phyloP scores from a whole-genome alignment of 2,888 invertebrate species.

The Diaperis boleti region DNA sequence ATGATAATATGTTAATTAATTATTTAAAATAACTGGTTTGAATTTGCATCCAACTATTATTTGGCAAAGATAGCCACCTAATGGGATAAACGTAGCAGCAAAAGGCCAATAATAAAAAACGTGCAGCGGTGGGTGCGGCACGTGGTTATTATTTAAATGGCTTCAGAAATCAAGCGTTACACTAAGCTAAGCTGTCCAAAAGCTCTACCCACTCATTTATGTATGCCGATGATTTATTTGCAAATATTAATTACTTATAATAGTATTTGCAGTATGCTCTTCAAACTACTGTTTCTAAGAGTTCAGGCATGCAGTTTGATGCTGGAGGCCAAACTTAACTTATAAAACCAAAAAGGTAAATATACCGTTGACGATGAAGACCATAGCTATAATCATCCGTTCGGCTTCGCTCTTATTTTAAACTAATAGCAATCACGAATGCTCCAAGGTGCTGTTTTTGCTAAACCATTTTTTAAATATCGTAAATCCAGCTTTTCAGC shows the following conservation, averaged over 20 bases:
- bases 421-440: neutral
- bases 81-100: neutral
- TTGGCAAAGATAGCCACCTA: conserved; percentile 7
- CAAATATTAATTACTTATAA: too few relatives aligned
- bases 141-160: conserved; percentile 14
- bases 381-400: conserved; percentile 22
- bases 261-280: too few relatives aligned
- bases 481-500: neutral
- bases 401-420: conserved; percentile 8
- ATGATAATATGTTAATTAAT: conserved; percentile 34
- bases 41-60: neutral
- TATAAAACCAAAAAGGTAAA: conserved; percentile 5
- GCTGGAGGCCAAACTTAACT: conserved; percentile 16
- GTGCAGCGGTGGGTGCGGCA: conserved; percentile 7
- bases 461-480: neutral
- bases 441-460: neutral
- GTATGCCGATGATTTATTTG: conserved; percentile 30
- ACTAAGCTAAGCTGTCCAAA: conserved; percentile 20
- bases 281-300: conserved; percentile 26
- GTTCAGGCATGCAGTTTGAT: neutral
- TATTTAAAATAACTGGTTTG: conserved; percentile 19
- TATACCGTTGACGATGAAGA: conserved; percentile 25
- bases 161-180: conserved; percentile 10
- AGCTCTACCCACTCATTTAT: conserved; percentile 33
- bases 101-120: neutral